Evolutionary conservation across 2,797 vertebrate species (phyloP).

Genomic region (Hydrocynus forskahlii): DNA sequence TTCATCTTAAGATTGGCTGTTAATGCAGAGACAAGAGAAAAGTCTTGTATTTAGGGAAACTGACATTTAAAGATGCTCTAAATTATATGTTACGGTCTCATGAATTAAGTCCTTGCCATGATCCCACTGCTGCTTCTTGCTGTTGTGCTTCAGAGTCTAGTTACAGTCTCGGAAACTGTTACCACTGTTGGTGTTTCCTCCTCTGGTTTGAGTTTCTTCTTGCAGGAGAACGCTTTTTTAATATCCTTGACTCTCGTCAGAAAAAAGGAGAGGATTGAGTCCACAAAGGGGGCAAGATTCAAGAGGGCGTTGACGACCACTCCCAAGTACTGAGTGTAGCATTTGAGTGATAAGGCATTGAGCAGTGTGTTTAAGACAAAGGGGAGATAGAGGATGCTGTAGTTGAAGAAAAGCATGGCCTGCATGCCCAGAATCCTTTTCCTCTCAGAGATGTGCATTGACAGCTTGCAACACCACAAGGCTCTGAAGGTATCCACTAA

Average conservation of each 20-base stretch:
- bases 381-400: constrained; percentile 69
- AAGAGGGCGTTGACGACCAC: constrained; percentile 68
- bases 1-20: neutral
- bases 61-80: neutral
- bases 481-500: constrained; percentile 69
- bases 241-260: constrained; percentile 69
- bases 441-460: constrained; percentile 52
- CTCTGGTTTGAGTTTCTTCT: neutral
- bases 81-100: neutral
- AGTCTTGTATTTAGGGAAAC: neutral
- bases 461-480: constrained; percentile 59
- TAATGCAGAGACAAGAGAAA: neutral
- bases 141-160: constrained; percentile 56
- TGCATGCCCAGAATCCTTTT: constrained; percentile 63
- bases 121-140: neutral
- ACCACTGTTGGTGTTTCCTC: constrained; percentile 45
- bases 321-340: constrained; percentile 56
- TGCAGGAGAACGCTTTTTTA: constrained; percentile 61
- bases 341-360: constrained; percentile 58
- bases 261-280: constrained; percentile 73
- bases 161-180: constrained; percentile 67
- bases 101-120: neutral
- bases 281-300: constrained; percentile 72
- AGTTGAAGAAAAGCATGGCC: constrained; percentile 66
- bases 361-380: constrained; percentile 70